Percentiles rank a stretch among this genome's conserved stretches.
Evolutionary conservation across 2,797 vertebrate genomes (phyloP).

Genomic region (Triplophysa bombifrons): DNA sequence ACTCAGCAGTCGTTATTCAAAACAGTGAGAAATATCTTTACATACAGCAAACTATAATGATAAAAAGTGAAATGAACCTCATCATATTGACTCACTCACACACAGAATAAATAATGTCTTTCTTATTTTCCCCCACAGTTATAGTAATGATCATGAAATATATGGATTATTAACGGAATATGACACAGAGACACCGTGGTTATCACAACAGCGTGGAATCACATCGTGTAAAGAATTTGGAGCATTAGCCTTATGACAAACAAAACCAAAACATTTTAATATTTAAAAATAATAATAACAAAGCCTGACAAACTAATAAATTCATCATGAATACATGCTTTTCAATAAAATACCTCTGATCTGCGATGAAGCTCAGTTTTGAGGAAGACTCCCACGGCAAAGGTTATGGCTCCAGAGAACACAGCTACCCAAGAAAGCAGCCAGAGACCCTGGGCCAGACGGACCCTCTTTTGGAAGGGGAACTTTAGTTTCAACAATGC

Average conservation of each 20-base stretch:
- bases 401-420: conserved; percentile 85
- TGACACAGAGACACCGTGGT: background rate
- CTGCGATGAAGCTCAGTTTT: conserved; percentile 92
- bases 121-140: background rate
- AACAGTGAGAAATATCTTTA: background rate
- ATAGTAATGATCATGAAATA: background rate
- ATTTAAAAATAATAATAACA: background rate
- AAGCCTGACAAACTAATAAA: background rate
- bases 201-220: background rate
- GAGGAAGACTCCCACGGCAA: conserved; percentile 90
- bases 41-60: background rate
- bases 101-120: background rate
- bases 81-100: background rate
- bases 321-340: background rate
- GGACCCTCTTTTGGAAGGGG: conserved; percentile 90
- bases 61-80: background rate
- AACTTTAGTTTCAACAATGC: conserved; percentile 89
- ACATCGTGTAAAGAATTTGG: background rate
- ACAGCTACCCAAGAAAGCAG: conserved; percentile 94
- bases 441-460: conserved; percentile 95
- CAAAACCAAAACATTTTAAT: background rate
- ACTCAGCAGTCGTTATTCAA: background rate
- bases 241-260: background rate
- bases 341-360: conserved; percentile 76
- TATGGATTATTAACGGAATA: background rate